Percentiles rank a stretch among this genome's conserved stretches.
These are phyloP conservation scores for Channallabes apus DNA, from an alignment of 2,797 vertebrate genomes.

Conservation along the genomic window DNA sequence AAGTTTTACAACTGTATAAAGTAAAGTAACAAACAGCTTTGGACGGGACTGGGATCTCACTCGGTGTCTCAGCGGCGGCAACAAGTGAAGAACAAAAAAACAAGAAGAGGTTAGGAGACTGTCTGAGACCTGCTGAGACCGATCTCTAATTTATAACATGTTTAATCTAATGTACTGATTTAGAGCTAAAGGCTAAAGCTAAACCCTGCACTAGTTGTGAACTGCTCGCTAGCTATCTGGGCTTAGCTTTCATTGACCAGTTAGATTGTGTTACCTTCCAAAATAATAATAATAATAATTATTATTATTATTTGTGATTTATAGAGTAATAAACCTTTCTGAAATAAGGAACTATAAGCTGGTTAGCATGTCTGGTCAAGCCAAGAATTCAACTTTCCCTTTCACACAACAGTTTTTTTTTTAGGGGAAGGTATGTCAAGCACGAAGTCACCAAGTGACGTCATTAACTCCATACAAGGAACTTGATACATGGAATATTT, in stretches of 20 bases:
- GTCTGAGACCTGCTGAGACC: not conserved
- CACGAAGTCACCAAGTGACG: not conserved
- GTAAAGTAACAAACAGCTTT: not conserved
- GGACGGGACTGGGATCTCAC: not conserved
- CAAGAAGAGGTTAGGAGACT: constrained; percentile 27
- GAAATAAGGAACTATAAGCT: not conserved
- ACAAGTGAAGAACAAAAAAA: constrained; percentile 11
- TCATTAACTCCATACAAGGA: not conserved
- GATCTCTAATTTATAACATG: not conserved
- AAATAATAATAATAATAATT: too few relatives aligned
- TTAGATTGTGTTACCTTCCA: not conserved
- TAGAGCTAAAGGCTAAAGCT: not conserved
- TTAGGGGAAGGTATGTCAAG: not conserved
- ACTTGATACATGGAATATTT: not conserved
- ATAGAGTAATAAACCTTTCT: not conserved
- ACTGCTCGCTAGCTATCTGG: not conserved
- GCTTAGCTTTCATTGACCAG: not conserved
- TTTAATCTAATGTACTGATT: not conserved
- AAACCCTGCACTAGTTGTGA: not conserved
- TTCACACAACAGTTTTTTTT: not conserved
- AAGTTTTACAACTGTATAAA: not conserved
- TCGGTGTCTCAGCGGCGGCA: not conserved
- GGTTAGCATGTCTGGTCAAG: not conserved
- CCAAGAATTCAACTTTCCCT: not conserved
- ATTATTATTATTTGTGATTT: not conserved